Evolutionary conservation across 1,140 invertebrate genomes (phyloP), one percentile per base, ranked within the genome.

Genomic region (Drosophila yakuba): DNA sequence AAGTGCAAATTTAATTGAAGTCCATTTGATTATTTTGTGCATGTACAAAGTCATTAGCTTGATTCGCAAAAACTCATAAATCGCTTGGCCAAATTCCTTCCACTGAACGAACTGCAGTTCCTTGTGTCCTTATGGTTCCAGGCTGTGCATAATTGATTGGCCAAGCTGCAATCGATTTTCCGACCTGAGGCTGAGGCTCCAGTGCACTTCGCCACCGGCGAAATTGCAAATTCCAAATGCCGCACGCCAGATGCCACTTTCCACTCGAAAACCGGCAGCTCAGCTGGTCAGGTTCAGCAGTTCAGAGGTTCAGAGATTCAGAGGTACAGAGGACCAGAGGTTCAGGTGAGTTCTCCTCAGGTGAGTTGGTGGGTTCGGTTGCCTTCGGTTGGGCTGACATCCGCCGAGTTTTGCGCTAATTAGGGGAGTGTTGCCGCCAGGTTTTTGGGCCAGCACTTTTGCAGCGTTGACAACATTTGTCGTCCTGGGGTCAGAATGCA

Each of bases 401-500:
- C 73, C 45, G 73, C 20, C 17, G 50, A 75, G 41, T 55, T 75
- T 56, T 85, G 73, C 57, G 79, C 79, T 86, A 86, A 86, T 86
- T 88, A 88, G 83, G 79, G 48, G 74, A 86, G 83, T 88, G 79
- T 82, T 63, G 74, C 82, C 83, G 55, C 58, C 78, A 88, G 82
- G 83, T 76, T 76, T 74, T 48, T 12, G 25, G 51, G 36, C 50
- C 32, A 51, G 51, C 62, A 51, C 71, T 84, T 74, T 83, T 69
- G 67, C 66, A 48, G 56, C 57, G 64, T 48, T 68, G 62, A 47
- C 72, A 76, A 61, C 57, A 67, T 67, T 28, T 15, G 54, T 41
- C 36, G 25, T 23, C 10, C 52, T 32, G 23, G 23, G 35, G 35
- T 15, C 8, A 25, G 45, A 47, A 41, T 54, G 32, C 51, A 52